These are phyloP conservation scores for Phasianus colchicus DNA, from an alignment of 2,113 vertebrate species.

Conservation along the genomic window DNA sequence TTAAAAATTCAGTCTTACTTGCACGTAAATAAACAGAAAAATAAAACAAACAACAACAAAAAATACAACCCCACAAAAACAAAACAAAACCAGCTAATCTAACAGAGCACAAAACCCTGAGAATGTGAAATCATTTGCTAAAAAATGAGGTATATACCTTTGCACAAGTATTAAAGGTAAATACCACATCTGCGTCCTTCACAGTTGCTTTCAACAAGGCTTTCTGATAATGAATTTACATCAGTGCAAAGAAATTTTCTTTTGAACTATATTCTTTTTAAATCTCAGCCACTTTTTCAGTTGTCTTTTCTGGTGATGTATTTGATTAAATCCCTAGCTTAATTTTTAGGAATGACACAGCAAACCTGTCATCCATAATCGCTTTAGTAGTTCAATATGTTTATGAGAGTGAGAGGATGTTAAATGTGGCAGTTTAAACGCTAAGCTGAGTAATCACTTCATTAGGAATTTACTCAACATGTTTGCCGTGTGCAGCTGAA, in stretches of 20 bases:
- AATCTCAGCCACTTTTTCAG: not conserved
- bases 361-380: constrained; percentile 60
- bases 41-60: not conserved
- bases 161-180: not conserved
- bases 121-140: not conserved
- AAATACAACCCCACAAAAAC: not conserved
- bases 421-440: constrained; percentile 73
- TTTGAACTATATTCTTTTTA: not conserved
- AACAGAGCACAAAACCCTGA: not conserved
- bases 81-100: not conserved
- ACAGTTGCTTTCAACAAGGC: not conserved
- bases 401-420: constrained; percentile 67
- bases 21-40: not conserved
- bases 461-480: constrained; percentile 71
- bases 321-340: constrained; percentile 70
- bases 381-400: constrained; percentile 62
- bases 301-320: constrained; percentile 1
- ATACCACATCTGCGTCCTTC: not conserved
- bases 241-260: not conserved
- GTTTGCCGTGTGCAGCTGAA: constrained; percentile 52
- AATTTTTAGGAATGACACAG: constrained; percentile 64
- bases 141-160: not conserved
- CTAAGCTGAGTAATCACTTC: constrained; percentile 75
- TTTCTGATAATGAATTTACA: not conserved
- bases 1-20: not conserved